phyloP scores from a whole-genome alignment of 2,113 vertebrate genomes.

The Oenanthe oenanthe region DNA sequence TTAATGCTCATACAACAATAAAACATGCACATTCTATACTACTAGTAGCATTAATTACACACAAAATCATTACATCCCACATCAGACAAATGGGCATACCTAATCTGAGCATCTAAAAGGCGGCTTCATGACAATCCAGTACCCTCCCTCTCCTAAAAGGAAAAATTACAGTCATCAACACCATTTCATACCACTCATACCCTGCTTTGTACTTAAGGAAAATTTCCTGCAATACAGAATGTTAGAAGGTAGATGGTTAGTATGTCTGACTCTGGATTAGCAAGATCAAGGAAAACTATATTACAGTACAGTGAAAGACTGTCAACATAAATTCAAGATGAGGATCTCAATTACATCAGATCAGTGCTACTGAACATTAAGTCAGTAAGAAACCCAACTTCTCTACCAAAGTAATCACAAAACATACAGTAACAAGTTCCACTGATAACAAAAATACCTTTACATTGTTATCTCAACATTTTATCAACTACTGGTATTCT shows the following conservation, averaged over 20 bases:
- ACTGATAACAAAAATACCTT: not conserved
- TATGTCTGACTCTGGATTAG: not conserved
- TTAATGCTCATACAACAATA: not conserved
- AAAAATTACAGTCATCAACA: not conserved
- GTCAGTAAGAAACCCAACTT: not conserved
- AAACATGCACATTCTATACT: not conserved
- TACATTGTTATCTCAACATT: not conserved
- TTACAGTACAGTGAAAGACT: not conserved
- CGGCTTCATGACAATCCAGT: not conserved
- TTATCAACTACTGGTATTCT: not conserved
- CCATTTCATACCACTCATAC: not conserved
- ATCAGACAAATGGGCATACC: not conserved
- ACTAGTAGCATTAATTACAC: not conserved
- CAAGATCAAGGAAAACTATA: not conserved
- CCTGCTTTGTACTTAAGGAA: not conserved
- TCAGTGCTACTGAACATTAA: not conserved
- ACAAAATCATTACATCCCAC: not conserved
- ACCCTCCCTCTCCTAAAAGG: not conserved
- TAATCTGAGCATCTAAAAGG: not conserved
- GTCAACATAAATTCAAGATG: not conserved
- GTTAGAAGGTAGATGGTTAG: not conserved
- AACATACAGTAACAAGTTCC: not conserved
- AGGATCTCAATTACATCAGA: not conserved
- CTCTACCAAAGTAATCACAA: not conserved
- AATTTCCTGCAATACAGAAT: not conserved